phyloP scores from a whole-genome alignment of 1,140 invertebrate genomes.

The Dufourea novaeangliae region DNA sequence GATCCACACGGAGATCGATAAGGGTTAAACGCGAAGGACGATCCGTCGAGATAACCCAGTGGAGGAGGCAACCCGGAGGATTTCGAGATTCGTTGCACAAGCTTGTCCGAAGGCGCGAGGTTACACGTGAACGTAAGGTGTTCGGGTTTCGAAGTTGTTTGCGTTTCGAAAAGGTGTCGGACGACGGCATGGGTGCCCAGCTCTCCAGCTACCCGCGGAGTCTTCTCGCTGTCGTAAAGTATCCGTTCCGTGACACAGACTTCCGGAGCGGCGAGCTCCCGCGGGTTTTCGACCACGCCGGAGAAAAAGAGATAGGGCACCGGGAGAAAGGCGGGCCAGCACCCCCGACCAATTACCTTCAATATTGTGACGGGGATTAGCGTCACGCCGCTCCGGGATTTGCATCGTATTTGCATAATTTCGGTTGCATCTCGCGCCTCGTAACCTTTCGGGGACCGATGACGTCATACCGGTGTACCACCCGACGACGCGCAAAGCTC shows the following conservation, averaged over 20 bases:
- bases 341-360: constrained; percentile 79
- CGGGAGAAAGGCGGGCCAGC: constrained; percentile 48
- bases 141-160: not conserved
- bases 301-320: constrained; percentile 51
- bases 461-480: constrained; percentile 65
- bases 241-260: constrained; percentile 12
- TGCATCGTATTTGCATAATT: constrained; percentile 82
- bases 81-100: no score
- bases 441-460: constrained; percentile 69
- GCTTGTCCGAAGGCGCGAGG: no score
- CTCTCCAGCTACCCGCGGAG: not conserved
- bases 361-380: constrained; percentile 81
- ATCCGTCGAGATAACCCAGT: constrained; percentile 43
- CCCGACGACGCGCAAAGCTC: constrained; percentile 45
- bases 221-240: constrained; percentile 16
- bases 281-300: not conserved
- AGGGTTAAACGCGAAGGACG: constrained; percentile 48
- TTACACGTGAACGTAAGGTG: not conserved
- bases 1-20: constrained; percentile 60
- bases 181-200: not conserved
- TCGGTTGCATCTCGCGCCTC: constrained; percentile 74
- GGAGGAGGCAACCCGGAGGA: not conserved
- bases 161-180: constrained; percentile 17
- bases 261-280: constrained; percentile 26
- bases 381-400: constrained; percentile 76